A percentile compares a stretch with the other conserved stretches of the same genome.
These are phyloP conservation scores for Pelagia noctiluca DNA, from an alignment of 30 jellyfish, hydroid and myxozoan genomes.

Conservation along the genomic window DNA sequence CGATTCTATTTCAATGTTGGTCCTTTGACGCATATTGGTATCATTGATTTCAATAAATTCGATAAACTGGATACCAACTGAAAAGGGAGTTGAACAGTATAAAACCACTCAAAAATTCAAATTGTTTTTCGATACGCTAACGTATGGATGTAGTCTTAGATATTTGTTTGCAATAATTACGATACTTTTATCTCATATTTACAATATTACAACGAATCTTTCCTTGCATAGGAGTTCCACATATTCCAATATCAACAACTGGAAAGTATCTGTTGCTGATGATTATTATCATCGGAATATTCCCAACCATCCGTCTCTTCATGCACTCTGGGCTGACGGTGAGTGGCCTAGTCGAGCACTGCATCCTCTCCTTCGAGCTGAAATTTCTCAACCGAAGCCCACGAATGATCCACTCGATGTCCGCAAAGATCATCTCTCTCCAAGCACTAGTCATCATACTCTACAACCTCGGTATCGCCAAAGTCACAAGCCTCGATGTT, in stretches of 20 bases:
- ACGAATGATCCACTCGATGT: constrained; percentile 57
- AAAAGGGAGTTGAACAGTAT: too few relatives aligned
- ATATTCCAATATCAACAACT: constrained; percentile 28
- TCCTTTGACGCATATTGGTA: too few relatives aligned
- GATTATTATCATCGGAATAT: constrained; percentile 45
- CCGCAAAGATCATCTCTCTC: constrained; percentile 27
- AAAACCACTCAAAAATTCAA: too few relatives aligned
- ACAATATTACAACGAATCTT: too few relatives aligned
- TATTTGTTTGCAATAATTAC: too few relatives aligned
- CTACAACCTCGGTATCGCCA: constrained; percentile 42
- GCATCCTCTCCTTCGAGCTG: constrained; percentile 52
- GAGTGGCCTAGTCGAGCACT: constrained; percentile 15
- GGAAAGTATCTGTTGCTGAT: constrained; percentile 45
- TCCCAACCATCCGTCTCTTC: constrained; percentile 42
- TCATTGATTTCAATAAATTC: too few relatives aligned
- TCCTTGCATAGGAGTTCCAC: constrained; percentile 48
- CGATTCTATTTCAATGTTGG: too few relatives aligned
- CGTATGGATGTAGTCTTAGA: too few relatives aligned
- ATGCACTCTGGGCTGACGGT: constrained; percentile 48
- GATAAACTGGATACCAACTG: too few relatives aligned
- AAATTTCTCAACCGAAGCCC: constrained; percentile 62
- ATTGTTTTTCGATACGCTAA: too few relatives aligned
- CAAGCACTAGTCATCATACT: constrained; percentile 18
- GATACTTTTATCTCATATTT: too few relatives aligned
- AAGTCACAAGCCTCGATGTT: constrained; percentile 27